These are phyloP conservation scores for Falco punctatus DNA, from an alignment of 2,113 vertebrate species.

Conservation along the genomic window DNA sequence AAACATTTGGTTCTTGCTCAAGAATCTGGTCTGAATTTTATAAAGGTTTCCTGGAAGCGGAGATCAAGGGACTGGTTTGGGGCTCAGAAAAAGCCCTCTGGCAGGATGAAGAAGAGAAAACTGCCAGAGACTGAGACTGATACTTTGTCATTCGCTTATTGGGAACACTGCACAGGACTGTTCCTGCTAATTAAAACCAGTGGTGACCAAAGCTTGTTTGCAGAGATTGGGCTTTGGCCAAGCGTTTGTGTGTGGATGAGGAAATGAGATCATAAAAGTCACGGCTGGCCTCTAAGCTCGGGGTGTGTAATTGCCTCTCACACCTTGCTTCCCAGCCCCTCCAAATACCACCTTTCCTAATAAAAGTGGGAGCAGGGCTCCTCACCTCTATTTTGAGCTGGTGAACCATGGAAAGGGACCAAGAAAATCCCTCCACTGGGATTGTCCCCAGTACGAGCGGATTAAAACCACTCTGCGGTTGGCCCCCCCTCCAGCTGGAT, in stretches of 20 bases:
- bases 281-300: not conserved
- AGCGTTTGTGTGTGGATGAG: constrained; percentile 34
- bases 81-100: constrained; percentile 60
- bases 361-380: not conserved
- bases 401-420: not conserved
- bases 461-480: not conserved
- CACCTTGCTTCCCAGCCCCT: constrained; percentile 2
- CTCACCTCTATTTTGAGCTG: not conserved
- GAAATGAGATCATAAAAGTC: constrained; percentile 66
- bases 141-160: constrained; percentile 67
- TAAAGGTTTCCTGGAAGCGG: constrained; percentile 66
- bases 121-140: constrained; percentile 55
- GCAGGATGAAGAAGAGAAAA: constrained; percentile 56
- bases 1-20: constrained; percentile 66
- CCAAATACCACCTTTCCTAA: not conserved
- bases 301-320: constrained; percentile 44
- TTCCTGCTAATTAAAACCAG: constrained; percentile 72
- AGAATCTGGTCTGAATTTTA: constrained; percentile 69
- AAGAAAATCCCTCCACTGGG: not conserved
- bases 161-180: constrained; percentile 52
- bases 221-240: constrained; percentile 40
- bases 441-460: not conserved
- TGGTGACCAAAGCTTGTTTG: constrained; percentile 60
- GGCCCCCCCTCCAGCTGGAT: not conserved
- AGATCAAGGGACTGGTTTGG: constrained; percentile 62